A percentile compares a stretch with the other conserved stretches of the same genome.
These are phyloP conservation scores for Istiophorus platypterus DNA, from an alignment of 2,113 vertebrate species.

Conservation along the genomic window DNA sequence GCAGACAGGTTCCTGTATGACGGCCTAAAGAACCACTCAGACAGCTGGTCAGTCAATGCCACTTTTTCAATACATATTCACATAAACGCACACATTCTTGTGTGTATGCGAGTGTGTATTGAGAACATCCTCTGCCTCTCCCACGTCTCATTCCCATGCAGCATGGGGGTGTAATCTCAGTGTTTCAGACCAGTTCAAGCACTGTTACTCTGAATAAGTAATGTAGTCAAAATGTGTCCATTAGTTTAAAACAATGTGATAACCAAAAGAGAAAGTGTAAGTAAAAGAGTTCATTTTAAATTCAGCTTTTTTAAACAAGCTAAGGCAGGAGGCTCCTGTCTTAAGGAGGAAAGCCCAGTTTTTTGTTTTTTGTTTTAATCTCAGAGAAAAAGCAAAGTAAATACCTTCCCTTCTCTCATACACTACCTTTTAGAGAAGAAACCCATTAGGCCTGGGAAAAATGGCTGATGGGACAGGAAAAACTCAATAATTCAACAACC, in stretches of 20 bases:
- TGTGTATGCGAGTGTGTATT: conserved; percentile 1
- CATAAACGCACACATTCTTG: no score
- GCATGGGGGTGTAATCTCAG: neutral
- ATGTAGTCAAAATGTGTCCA: conserved; percentile 23
- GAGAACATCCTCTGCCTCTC: neutral
- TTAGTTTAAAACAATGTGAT: conserved; percentile 15
- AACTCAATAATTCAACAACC: conserved; percentile 84
- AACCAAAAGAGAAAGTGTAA: conserved; percentile 30
- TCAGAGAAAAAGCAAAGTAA: conserved; percentile 53
- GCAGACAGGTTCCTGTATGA: conserved; percentile 55
- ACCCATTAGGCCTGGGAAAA: conserved; percentile 79
- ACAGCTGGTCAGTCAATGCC: conserved; percentile 41
- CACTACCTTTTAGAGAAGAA: conserved; percentile 74
- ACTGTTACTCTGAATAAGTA: conserved; percentile 44
- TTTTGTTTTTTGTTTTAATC: conserved; percentile 36
- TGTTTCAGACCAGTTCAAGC: conserved; percentile 12
- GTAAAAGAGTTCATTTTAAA: neutral
- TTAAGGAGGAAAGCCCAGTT: conserved; percentile 26
- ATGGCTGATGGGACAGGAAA: conserved; percentile 80
- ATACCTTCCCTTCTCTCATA: conserved; percentile 38
- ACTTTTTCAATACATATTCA: conserved; percentile 46
- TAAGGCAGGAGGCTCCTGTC: conserved; percentile 22
- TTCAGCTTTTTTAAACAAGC: conserved; percentile 52
- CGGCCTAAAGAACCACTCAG: conserved; percentile 50
- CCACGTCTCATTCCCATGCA: neutral